Conservation (phyloP, 2,113 vertebrate species). For the Coturnix japonica region DNA sequence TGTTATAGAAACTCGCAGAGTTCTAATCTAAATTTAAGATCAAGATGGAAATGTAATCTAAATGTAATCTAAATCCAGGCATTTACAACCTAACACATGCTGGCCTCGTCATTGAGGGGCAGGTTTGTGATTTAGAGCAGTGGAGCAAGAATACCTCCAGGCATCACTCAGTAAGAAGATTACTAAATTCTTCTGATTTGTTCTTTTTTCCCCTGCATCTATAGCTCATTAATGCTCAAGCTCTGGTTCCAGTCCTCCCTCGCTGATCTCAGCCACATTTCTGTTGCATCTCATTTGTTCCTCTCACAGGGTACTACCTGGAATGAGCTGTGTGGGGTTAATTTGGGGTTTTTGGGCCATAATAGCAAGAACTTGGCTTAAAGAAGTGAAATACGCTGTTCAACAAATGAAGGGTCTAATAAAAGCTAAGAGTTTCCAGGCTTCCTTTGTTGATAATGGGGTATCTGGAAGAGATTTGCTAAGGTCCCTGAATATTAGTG, state of each 20-base stretch:
- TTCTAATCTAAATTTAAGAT: neutral
- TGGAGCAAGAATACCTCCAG: neutral
- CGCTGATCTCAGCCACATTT: neutral
- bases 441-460: neutral
- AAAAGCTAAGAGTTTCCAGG: neutral
- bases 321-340: neutral
- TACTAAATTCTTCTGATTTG: neutral
- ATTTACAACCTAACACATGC: neutral
- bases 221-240: neutral
- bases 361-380: neutral
- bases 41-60: neutral
- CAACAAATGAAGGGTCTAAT: neutral
- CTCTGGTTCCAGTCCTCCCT: neutral
- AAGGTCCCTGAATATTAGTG: neutral
- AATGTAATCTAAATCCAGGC: neutral
- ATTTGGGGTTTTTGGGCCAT: neutral
- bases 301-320: neutral
- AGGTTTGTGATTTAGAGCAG: neutral
- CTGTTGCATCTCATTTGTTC: neutral
- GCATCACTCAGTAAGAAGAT: neutral
- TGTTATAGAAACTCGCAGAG: neutral
- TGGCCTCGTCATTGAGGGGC: neutral
- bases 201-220: neutral
- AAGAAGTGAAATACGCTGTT: slow-evolving; percentile 1
- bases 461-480: neutral